Conservation (phyloP, 2,888 invertebrate genomes). For the Scaptomyza reducta region DNA sequence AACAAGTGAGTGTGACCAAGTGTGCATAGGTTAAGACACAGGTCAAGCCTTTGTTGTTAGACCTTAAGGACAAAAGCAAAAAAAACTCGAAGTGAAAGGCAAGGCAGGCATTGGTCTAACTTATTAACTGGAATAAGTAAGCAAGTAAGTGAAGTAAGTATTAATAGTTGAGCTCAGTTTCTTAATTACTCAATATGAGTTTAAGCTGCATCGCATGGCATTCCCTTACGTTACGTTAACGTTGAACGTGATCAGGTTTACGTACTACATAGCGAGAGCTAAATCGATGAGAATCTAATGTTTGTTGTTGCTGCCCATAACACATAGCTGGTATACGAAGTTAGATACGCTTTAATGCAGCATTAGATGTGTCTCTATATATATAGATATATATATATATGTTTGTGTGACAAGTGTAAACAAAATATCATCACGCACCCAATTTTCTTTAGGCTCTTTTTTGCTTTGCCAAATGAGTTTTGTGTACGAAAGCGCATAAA, state of each 20-base stretch:
- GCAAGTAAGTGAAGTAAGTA: background rate
- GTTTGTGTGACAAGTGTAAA: too few relatives aligned
- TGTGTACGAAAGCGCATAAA: conserved; percentile 51
- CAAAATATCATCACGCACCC: conserved; percentile 16
- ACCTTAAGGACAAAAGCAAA: background rate
- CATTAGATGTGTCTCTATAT: too few relatives aligned
- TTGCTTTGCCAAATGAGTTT: conserved; percentile 32
- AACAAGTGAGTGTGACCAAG: conserved; percentile 40
- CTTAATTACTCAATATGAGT: background rate
- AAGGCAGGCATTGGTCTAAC: conserved; percentile 10
- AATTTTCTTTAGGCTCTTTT: conserved; percentile 23
- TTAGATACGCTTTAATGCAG: too few relatives aligned
- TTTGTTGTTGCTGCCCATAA: too few relatives aligned
- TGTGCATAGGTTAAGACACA: conserved; percentile 26
- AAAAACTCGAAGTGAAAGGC: background rate
- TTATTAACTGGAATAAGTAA: conserved; percentile 1
- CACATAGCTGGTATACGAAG: too few relatives aligned
- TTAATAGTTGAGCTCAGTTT: background rate
- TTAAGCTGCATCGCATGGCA: background rate
- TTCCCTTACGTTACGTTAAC: too few relatives aligned
- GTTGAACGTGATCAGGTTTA: too few relatives aligned
- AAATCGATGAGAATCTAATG: background rate
- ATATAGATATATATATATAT: too few relatives aligned
- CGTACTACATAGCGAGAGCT: too few relatives aligned
- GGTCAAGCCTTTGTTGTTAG: conserved; percentile 38